Evolutionary conservation across 2,797 vertebrate genomes (phyloP).

Genomic region (Nothura maculosa): DNA sequence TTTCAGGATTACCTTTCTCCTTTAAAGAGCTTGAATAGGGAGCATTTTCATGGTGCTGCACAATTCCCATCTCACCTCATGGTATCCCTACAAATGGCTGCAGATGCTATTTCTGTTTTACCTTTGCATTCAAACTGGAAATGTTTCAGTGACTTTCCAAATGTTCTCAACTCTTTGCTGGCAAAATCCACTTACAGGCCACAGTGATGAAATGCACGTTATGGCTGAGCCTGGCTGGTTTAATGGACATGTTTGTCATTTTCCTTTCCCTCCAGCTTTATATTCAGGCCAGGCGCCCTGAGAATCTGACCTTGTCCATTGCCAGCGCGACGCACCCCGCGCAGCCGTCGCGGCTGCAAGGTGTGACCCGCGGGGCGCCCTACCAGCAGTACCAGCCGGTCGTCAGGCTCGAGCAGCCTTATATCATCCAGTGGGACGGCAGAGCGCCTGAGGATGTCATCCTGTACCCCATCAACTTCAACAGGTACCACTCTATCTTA

Average conservation of each 20-base stretch:
- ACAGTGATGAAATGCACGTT: conserved; percentile 56
- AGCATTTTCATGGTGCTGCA: conserved; percentile 8
- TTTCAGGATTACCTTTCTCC: not conserved
- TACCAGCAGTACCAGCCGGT: conserved; percentile 75
- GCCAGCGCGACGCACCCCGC: conserved; percentile 69
- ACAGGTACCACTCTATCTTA: conserved; percentile 30
- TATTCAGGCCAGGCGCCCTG: conserved; percentile 75
- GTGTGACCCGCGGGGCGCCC: conserved; percentile 20
- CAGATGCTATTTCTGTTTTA: conserved; percentile 61
- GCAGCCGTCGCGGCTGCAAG: conserved; percentile 45
- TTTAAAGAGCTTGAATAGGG: not conserved
- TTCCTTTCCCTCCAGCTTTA: conserved; percentile 70
- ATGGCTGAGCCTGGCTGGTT: not conserved
- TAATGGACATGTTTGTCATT: conserved; percentile 41
- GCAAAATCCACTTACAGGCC: conserved; percentile 41
- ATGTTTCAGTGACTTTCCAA: conserved; percentile 32
- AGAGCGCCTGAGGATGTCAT: conserved; percentile 50
- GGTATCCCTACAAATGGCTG: conserved; percentile 10
- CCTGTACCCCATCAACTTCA: conserved; percentile 48
- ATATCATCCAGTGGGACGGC: conserved; percentile 36
- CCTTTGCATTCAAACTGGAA: conserved; percentile 74
- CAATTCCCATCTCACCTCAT: conserved; percentile 12
- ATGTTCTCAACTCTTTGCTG: conserved; percentile 26
- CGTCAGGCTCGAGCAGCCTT: conserved; percentile 47
- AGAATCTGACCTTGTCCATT: conserved; percentile 70